Conservation (phyloP, 2,797 vertebrate genomes). For the Acrossocheilus wenchowensis region DNA sequence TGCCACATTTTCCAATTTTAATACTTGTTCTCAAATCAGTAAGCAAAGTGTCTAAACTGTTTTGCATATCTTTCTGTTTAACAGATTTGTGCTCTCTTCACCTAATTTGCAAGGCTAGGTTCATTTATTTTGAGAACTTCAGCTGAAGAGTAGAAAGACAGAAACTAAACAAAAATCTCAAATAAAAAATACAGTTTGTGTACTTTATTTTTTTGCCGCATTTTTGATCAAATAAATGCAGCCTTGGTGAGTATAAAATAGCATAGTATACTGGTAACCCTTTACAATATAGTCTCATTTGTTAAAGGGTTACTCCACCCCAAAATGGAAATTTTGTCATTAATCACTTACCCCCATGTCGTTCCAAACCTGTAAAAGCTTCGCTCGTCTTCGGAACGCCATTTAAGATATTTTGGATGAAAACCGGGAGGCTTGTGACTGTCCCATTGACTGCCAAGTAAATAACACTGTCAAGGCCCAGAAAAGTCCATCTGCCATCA, state of each 20-base stretch:
- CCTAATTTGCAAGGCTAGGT: background rate
- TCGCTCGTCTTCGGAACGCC: too few relatives aligned
- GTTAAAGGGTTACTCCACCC: too few relatives aligned
- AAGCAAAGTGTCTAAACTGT: slow-evolving; percentile 38
- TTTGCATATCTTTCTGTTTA: slow-evolving; percentile 9
- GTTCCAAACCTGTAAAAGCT: too few relatives aligned
- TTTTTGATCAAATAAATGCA: background rate
- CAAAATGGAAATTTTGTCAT: too few relatives aligned
- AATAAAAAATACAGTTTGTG: background rate
- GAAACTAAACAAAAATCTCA: background rate
- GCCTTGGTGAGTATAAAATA: too few relatives aligned
- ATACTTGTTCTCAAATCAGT: slow-evolving; percentile 23
- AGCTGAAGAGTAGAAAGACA: background rate
- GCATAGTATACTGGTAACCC: too few relatives aligned
- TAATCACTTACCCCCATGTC: too few relatives aligned
- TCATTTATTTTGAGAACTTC: background rate
- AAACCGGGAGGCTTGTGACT: too few relatives aligned
- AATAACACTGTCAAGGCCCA: too few relatives aligned
- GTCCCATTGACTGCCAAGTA: too few relatives aligned
- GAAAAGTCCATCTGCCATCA: too few relatives aligned
- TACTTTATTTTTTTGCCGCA: background rate
- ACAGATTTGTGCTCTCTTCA: background rate
- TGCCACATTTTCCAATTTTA: background rate
- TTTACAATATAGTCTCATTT: background rate
- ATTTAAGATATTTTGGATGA: too few relatives aligned